Evolutionary conservation across 2,888 invertebrate species (phyloP).

Genomic region (Lithophane semibrunnea): DNA sequence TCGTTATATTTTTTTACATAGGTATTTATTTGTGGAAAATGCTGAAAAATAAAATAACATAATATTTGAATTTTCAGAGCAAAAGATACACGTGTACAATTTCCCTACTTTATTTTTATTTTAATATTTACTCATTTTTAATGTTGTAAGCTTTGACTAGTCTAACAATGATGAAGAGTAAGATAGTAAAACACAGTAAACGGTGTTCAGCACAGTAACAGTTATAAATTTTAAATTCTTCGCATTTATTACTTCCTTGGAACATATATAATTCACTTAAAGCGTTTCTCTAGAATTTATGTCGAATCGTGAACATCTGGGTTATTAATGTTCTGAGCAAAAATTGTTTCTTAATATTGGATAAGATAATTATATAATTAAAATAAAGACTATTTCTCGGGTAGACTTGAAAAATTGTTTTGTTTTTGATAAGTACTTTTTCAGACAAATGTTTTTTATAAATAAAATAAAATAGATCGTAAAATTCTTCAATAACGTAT

Average conservation of each 20-base stretch:
- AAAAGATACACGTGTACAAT: background rate
- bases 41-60: background rate
- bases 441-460: no score
- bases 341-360: slow-evolving; percentile 24
- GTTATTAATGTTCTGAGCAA: slow-evolving; percentile 49
- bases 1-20: background rate
- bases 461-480: no score
- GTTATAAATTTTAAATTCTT: slow-evolving; percentile 54
- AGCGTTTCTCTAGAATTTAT: slow-evolving; percentile 50
- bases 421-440: no score
- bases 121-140: no score
- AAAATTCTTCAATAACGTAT: no score
- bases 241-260: slow-evolving; percentile 50
- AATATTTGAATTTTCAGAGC: background rate
- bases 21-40: background rate
- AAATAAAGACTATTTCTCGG: background rate
- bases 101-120: background rate
- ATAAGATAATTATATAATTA: background rate
- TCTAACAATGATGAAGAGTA: background rate
- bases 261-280: slow-evolving; percentile 58
- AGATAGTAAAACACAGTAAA: slow-evolving; percentile 2
- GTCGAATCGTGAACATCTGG: slow-evolving; percentile 54
- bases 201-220: slow-evolving; percentile 23
- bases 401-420: background rate
- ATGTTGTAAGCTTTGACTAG: no score